Percentiles rank a stretch among this genome's conserved stretches.
Conservation (phyloP, 64 coral and sea anemone genomes). For the Montipora efflorescens region DNA sequence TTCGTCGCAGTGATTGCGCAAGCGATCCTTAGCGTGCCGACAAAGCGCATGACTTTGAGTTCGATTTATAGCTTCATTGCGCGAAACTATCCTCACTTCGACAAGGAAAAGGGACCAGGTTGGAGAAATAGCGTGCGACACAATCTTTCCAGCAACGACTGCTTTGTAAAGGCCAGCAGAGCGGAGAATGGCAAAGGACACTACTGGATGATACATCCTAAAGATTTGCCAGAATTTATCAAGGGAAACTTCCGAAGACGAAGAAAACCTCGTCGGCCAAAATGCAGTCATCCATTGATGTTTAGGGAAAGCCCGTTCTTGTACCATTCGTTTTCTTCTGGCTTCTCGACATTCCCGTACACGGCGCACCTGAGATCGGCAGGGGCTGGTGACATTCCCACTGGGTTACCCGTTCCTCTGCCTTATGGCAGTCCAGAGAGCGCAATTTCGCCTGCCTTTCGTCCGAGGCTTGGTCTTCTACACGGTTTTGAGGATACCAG, state of each 20-base stretch:
- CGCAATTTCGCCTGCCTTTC: neutral
- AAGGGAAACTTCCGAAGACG: conserved; percentile 83
- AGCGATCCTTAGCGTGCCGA: conserved; percentile 74
- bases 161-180: conserved; percentile 86
- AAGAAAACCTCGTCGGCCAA: conserved; percentile 70
- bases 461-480: conserved; percentile 39
- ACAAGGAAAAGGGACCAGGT: conserved; percentile 83
- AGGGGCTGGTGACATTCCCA: conserved; percentile 15
- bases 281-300: conserved; percentile 52
- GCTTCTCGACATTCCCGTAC: conserved; percentile 48
- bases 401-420: conserved; percentile 5
- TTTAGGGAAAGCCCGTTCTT: conserved; percentile 33
- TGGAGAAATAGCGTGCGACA: conserved; percentile 87
- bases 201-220: conserved; percentile 92
- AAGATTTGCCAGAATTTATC: conserved; percentile 85
- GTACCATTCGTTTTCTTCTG: conserved; percentile 11
- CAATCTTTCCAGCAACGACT: conserved; percentile 89
- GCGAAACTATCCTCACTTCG: conserved; percentile 77
- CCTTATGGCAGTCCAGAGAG: neutral
- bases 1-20: conserved; percentile 85
- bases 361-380: conserved; percentile 26
- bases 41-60: conserved; percentile 83
- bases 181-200: conserved; percentile 88
- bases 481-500: conserved; percentile 13
- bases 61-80: conserved; percentile 84